Conservation (phyloP, 2,888 invertebrate genomes). For the Himalopsyche kuldschensis region DNA sequence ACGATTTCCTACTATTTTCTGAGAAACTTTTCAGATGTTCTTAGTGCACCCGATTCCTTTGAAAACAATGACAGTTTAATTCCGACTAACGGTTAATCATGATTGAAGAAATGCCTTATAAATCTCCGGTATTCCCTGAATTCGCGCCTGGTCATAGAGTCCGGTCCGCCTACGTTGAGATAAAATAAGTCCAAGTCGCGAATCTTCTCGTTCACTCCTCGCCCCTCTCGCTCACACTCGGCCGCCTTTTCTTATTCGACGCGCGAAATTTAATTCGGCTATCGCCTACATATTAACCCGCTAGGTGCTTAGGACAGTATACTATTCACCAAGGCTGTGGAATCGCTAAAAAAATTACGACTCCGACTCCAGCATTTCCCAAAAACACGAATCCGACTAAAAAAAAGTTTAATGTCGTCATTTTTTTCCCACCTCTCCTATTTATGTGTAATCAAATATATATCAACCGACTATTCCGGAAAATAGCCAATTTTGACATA, state of each 20-base stretch:
- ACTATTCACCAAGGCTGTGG: too few relatives aligned
- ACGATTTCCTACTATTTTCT: too few relatives aligned
- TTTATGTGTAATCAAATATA: too few relatives aligned
- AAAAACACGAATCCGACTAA: too few relatives aligned
- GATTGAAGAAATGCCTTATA: background rate
- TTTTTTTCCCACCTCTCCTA: too few relatives aligned
- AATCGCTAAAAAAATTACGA: too few relatives aligned
- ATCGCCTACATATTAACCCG: background rate
- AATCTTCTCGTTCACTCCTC: background rate
- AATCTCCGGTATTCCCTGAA: background rate
- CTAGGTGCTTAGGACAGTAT: background rate
- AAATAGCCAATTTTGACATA: too few relatives aligned
- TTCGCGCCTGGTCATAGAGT: background rate
- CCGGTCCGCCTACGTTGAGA: background rate
- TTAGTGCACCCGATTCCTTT: background rate
- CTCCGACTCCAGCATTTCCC: too few relatives aligned
- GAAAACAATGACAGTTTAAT: background rate
- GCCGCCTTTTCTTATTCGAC: background rate
- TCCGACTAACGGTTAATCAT: background rate
- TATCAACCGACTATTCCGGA: too few relatives aligned
- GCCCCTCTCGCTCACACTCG: background rate
- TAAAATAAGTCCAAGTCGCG: background rate
- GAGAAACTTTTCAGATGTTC: too few relatives aligned
- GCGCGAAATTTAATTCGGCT: background rate
- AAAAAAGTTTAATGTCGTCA: too few relatives aligned